Evolutionary conservation across 1,140 invertebrate species (phyloP).

Genomic region (Brachionus rotundiformis): DNA sequence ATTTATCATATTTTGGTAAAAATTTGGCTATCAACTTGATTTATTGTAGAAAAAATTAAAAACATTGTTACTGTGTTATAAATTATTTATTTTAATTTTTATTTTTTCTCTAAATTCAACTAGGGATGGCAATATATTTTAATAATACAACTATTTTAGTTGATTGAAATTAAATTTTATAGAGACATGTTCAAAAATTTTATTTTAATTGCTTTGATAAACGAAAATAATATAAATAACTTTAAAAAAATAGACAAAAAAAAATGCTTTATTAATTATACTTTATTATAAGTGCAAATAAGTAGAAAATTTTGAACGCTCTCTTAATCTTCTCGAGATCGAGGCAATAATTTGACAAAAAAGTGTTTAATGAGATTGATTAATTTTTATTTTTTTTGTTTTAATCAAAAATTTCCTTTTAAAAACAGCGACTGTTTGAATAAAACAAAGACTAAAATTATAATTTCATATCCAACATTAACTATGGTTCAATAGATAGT

Average conservation of each 20-base stretch:
- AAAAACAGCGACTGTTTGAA: conserved; percentile 13
- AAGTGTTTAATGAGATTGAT: background rate
- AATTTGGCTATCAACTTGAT: too few relatives aligned
- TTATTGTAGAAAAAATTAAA: too few relatives aligned
- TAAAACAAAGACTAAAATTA: conserved; percentile 29
- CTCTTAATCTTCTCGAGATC: conserved; percentile 11
- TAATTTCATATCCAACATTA: background rate
- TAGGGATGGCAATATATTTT: too few relatives aligned
- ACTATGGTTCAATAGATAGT: conserved; percentile 21
- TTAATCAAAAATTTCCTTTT: background rate
- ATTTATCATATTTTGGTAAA: too few relatives aligned
- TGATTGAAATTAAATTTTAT: background rate
- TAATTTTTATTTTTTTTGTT: background rate
- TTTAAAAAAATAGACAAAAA: background rate
- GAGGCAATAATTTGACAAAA: background rate
- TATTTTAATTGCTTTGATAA: background rate
- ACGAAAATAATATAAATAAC: background rate
- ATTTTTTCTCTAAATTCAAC: too few relatives aligned
- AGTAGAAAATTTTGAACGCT: conserved; percentile 18
- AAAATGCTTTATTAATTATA: conserved; percentile 10
- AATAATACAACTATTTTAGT: too few relatives aligned
- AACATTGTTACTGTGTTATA: too few relatives aligned
- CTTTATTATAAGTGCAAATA: conserved; percentile 10
- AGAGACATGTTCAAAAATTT: background rate
- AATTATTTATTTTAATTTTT: too few relatives aligned